Evolutionary conservation across 2,797 vertebrate species (phyloP).

Genomic region (Cichlasoma orientale): DNA sequence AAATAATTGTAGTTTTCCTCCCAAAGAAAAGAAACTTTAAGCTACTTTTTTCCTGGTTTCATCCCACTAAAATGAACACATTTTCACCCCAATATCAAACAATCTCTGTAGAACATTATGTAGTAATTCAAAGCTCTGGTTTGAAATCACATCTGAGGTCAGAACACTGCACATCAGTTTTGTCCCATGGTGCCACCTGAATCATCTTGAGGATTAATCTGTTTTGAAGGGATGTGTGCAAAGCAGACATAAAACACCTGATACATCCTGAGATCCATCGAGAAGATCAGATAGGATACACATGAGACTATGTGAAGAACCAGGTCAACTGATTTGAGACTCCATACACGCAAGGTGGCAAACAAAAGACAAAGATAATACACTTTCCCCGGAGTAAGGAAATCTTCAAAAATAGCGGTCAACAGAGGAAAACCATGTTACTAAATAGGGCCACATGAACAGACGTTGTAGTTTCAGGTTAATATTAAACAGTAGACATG

Average conservation of each 20-base stretch:
- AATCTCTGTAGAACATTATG: conserved; percentile 5
- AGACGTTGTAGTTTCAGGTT: background rate
- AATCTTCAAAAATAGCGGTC: background rate
- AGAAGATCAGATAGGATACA: conserved; percentile 30
- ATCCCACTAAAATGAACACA: background rate
- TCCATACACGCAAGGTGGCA: background rate
- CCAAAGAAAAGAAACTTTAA: background rate
- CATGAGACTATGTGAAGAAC: conserved; percentile 36
- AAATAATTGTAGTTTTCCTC: background rate
- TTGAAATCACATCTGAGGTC: conserved; percentile 41
- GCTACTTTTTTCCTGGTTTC: background rate
- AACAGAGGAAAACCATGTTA: conserved; percentile 32
- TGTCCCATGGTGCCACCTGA: background rate
- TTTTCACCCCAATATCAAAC: background rate
- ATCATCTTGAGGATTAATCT: background rate
- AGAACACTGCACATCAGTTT: background rate
- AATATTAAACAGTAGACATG: background rate
- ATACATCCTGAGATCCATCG: conserved; percentile 32
- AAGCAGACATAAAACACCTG: conserved; percentile 16
- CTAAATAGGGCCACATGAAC: background rate
- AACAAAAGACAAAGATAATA: conserved; percentile 27
- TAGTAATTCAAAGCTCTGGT: conserved; percentile 14
- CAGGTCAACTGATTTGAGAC: conserved; percentile 50
- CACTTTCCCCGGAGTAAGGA: background rate
- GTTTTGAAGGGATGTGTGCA: conserved; percentile 1